Conservation (phyloP, 2,888 invertebrate genomes). For the Quadriops clusia region DNA sequence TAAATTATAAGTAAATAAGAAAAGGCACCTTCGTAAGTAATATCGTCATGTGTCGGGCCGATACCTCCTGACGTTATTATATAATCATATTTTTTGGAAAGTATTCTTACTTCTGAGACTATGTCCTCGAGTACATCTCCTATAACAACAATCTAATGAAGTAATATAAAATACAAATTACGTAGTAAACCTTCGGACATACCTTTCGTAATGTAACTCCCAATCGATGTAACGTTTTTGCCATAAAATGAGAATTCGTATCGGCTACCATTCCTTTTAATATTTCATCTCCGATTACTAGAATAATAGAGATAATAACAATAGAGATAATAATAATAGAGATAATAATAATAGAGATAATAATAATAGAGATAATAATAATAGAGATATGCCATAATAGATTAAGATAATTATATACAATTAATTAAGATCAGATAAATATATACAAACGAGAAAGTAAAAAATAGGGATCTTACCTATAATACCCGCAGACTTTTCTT, state of each 20-base stretch:
- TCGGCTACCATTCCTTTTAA: slow-evolving; percentile 58
- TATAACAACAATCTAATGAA: slow-evolving; percentile 57
- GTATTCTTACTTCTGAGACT: slow-evolving; percentile 47
- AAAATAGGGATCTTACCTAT: slow-evolving; percentile 9
- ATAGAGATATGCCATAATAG: too few species aligned
- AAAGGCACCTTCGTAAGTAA: slow-evolving; percentile 52
- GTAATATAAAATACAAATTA: too few species aligned
- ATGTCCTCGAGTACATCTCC: slow-evolving; percentile 53
- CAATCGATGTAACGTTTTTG: slow-evolving; percentile 45
- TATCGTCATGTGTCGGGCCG: slow-evolving; percentile 68
- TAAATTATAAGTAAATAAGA: slow-evolving; percentile 4
- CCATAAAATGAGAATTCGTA: slow-evolving; percentile 54
- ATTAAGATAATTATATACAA: too few species aligned
- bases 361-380: too few species aligned
- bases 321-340: too few species aligned
- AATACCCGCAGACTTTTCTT: slow-evolving; percentile 12
- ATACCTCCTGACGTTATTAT: slow-evolving; percentile 68
- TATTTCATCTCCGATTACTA: slow-evolving; percentile 68
- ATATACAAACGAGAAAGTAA: slow-evolving; percentile 8
- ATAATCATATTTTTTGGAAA: slow-evolving; percentile 48
- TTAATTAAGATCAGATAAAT: too few species aligned
- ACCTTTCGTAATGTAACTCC: slow-evolving; percentile 52
- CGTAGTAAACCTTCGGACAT: slow-evolving; percentile 10
- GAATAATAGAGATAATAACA: too few species aligned
- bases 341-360: too few species aligned